phyloP scores from a whole-genome alignment of 1,140 invertebrate species.

The Tetranychus cinnabarinus region DNA sequence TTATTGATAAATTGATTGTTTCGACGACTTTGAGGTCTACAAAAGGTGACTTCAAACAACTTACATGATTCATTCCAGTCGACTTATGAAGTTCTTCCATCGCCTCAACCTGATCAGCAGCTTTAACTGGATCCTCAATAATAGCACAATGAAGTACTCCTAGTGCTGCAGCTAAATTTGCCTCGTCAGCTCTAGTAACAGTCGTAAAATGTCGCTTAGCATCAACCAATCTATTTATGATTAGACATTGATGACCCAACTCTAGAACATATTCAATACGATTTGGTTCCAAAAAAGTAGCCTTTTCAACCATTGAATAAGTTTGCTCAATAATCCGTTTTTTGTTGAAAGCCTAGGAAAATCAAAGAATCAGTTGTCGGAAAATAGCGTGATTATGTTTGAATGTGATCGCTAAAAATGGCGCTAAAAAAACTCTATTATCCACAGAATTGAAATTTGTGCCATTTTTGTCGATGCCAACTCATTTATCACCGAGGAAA shows the following conservation, averaged over 20 bases:
- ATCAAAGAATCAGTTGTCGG: not conserved
- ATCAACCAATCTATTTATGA: constrained; percentile 25
- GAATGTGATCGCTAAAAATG: not conserved
- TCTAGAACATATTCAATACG: constrained; percentile 46
- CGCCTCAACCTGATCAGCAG: constrained; percentile 59
- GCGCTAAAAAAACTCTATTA: not conserved
- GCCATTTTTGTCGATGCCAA: not conserved
- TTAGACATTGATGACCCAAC: constrained; percentile 48
- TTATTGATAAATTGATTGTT: too few relatives aligned
- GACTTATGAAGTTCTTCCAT: constrained; percentile 50
- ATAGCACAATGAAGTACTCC: constrained; percentile 54
- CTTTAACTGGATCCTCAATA: constrained; percentile 26
- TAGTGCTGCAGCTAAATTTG: constrained; percentile 43
- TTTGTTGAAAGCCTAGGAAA: constrained; percentile 39
- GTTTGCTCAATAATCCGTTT: constrained; percentile 40
- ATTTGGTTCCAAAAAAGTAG: constrained; percentile 39
- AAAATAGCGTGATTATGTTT: not conserved
- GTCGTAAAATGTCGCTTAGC: constrained; percentile 23
- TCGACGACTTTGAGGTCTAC: too few relatives aligned
- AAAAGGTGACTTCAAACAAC: not conserved
- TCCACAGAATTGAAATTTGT: not conserved
- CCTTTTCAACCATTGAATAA: constrained; percentile 43
- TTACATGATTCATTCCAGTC: constrained; percentile 16
- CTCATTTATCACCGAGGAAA: not conserved
- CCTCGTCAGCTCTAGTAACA: constrained; percentile 55